Conservation (phyloP, 2,113 vertebrate genomes). For the Gymnorhina tibicen region DNA sequence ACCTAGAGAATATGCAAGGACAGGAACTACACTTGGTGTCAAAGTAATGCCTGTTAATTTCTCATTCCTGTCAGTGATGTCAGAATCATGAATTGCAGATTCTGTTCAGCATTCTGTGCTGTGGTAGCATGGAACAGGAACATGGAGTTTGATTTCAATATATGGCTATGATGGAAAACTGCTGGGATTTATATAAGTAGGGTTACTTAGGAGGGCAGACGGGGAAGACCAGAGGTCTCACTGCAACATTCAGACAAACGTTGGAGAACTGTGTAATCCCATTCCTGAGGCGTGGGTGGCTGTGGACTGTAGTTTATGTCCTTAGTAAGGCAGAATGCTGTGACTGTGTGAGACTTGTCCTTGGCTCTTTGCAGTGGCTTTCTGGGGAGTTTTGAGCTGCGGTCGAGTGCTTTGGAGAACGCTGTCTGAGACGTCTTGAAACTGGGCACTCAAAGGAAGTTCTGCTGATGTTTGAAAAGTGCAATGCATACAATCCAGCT, state of each 20-base stretch:
- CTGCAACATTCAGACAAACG: neutral
- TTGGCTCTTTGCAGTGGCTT: neutral
- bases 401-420: neutral
- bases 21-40: neutral
- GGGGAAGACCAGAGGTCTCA: neutral
- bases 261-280: neutral
- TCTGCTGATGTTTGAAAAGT: neutral
- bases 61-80: neutral
- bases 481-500: neutral
- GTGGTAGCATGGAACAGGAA: neutral
- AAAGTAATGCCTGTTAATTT: neutral
- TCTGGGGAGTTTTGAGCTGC: neutral
- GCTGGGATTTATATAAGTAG: neutral
- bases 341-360: neutral
- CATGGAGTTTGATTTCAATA: neutral
- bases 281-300: neutral
- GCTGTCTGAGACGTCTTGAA: neutral
- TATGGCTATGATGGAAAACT: neutral
- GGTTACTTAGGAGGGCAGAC: neutral
- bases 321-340: neutral
- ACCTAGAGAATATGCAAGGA: neutral
- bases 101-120: neutral
- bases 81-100: neutral
- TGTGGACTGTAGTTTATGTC: neutral
- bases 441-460: neutral